Conservation (phyloP, 2,797 vertebrate genomes). For the Alca torda region DNA sequence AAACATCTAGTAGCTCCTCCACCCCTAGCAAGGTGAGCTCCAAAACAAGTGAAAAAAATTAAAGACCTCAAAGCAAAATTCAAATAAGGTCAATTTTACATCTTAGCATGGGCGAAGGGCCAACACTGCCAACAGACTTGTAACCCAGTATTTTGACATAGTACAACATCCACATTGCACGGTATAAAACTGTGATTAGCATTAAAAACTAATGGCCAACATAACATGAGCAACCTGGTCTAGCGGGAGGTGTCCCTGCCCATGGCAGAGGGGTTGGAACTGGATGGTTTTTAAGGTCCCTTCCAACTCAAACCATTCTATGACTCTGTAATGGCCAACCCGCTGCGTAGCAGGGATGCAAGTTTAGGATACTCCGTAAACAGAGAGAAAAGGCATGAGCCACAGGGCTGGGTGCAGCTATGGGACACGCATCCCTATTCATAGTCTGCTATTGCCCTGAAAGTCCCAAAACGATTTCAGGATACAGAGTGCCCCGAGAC, state of each 20-base stretch:
- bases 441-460: neutral
- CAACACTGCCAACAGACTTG: neutral
- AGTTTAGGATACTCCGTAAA: too few species aligned
- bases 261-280: neutral
- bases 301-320: neutral
- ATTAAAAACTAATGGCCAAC: neutral
- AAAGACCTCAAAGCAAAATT: neutral
- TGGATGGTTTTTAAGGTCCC: neutral
- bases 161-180: rapidly evolving
- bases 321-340: neutral
- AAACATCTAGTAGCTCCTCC: neutral
- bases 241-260: neutral
- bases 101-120: too few species aligned
- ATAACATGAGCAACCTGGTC: neutral
- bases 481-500: rapidly evolving
- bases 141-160: neutral
- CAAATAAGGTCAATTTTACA: neutral
- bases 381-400: neutral
- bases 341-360: rapidly evolving
- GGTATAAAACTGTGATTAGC: neutral
- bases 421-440: neutral
- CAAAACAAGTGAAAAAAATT: neutral
- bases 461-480: neutral
- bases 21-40: neutral
- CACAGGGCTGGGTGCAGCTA: rapidly evolving